Percentiles rank a stretch among this genome's conserved stretches.
phyloP scores from a whole-genome alignment of 2,888 invertebrate species.

The Eugnorisma glareosa region DNA sequence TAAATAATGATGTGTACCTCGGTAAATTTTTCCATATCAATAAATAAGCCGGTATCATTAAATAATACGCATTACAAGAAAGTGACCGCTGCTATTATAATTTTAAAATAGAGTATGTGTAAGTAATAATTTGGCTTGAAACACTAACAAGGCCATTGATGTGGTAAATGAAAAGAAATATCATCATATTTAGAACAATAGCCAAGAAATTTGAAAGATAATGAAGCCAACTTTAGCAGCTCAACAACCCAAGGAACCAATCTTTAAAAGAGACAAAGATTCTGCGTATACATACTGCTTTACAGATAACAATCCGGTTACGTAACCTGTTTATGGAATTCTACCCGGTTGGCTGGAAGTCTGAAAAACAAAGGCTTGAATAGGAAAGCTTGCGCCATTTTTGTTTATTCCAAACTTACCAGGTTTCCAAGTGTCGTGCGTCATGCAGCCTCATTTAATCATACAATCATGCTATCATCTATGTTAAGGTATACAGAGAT shows the following conservation, averaged over 20 bases:
- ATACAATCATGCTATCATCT: background rate
- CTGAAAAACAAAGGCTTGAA: background rate
- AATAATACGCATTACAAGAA: background rate
- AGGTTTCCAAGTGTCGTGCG: background rate
- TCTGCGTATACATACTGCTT: background rate
- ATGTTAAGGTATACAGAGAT: background rate
- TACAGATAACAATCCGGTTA: background rate
- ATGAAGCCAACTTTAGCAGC: too few relatives aligned
- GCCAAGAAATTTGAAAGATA: background rate
- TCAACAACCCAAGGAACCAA: background rate
- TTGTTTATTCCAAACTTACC: background rate
- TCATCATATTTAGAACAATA: background rate
- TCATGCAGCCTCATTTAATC: background rate
- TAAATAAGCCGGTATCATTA: conserved; percentile 17
- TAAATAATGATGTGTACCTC: background rate
- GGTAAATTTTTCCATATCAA: conserved; percentile 31
- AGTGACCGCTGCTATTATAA: background rate
- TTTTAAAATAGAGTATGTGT: background rate
- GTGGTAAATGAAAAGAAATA: background rate
- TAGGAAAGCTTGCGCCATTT: background rate
- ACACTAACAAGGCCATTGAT: background rate
- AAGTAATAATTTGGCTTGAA: background rate
- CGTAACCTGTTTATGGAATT: background rate
- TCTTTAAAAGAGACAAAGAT: background rate
- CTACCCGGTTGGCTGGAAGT: background rate